These are phyloP conservation scores for Hippocampus abdominalis DNA, from an alignment of 2,113 vertebrate genomes.

Conservation along the genomic window DNA sequence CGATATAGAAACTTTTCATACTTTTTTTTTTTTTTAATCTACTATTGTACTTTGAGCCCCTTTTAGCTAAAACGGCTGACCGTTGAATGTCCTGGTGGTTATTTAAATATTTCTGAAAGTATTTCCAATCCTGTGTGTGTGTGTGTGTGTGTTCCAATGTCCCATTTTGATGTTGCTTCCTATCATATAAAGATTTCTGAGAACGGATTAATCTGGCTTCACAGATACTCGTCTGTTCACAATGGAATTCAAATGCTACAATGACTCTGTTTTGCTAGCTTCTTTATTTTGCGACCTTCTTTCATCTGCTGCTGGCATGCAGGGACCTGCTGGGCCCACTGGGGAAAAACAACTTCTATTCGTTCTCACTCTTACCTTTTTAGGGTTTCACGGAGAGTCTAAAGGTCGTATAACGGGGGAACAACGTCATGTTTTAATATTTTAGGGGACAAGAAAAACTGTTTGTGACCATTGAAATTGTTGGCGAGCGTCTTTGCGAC, in stretches of 20 bases:
- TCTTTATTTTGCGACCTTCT: conserved; percentile 21
- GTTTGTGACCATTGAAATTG: no score
- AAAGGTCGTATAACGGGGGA: no score
- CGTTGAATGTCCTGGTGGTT: background rate
- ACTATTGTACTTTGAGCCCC: conserved; percentile 8
- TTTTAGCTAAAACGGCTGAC: background rate
- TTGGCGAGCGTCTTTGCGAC: no score
- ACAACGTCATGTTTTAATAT: no score
- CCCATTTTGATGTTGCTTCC: background rate
- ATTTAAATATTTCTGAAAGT: background rate
- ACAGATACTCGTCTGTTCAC: background rate
- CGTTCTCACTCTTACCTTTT: conserved; percentile 15
- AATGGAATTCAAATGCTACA: no score
- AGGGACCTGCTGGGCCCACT: conserved; percentile 18
- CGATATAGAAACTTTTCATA: conserved; percentile 19
- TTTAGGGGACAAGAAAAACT: no score
- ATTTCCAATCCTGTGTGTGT: background rate
- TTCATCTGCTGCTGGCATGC: conserved; percentile 34
- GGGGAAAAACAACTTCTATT: background rate
- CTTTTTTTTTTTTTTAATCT: no score
- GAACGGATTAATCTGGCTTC: background rate
- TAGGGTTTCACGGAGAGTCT: conserved; percentile 15
- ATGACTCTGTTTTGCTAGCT: conserved; percentile 24
- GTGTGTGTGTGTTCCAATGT: no score
- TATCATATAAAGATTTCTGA: background rate